phyloP scores from a whole-genome alignment of 2,888 invertebrate genomes.

The Amiota communis region DNA sequence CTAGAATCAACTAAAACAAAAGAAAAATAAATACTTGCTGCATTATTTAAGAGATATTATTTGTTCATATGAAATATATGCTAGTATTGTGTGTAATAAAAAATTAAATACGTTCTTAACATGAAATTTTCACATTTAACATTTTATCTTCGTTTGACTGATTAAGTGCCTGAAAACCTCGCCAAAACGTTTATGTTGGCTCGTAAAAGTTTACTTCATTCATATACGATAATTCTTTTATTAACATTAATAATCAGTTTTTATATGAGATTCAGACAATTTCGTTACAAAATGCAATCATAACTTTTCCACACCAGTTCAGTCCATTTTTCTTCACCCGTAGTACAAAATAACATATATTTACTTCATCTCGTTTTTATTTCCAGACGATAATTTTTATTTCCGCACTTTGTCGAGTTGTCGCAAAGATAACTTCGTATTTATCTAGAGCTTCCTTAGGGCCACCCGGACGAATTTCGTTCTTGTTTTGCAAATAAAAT shows the following conservation, averaged over 20 bases:
- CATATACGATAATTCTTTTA: constrained; percentile 15
- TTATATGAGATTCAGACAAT: constrained; percentile 40
- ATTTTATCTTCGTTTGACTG: background rate
- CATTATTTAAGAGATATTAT: too few species aligned
- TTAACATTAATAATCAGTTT: constrained; percentile 62
- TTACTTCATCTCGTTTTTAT: constrained; percentile 34
- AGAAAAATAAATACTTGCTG: too few species aligned
- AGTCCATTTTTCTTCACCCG: too few species aligned
- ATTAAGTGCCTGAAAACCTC: constrained; percentile 32
- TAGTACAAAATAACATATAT: too few species aligned
- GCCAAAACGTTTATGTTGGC: constrained; percentile 10
- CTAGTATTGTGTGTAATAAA: background rate
- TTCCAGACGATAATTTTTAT: constrained; percentile 59
- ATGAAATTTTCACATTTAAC: constrained; percentile 13
- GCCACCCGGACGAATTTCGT: constrained; percentile 10
- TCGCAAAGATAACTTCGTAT: constrained; percentile 42
- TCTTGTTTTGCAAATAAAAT: constrained; percentile 59
- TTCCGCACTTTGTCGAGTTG: constrained; percentile 37
- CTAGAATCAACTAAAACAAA: too few species aligned
- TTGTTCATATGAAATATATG: background rate
- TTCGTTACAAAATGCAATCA: constrained; percentile 48
- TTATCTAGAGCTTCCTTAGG: constrained; percentile 26
- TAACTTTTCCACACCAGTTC: constrained; percentile 46
- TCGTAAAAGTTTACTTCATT: constrained; percentile 16
- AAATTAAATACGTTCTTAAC: background rate